Conservation (phyloP, 2,888 invertebrate species). For the Trichogramma dendrolimi region DNA sequence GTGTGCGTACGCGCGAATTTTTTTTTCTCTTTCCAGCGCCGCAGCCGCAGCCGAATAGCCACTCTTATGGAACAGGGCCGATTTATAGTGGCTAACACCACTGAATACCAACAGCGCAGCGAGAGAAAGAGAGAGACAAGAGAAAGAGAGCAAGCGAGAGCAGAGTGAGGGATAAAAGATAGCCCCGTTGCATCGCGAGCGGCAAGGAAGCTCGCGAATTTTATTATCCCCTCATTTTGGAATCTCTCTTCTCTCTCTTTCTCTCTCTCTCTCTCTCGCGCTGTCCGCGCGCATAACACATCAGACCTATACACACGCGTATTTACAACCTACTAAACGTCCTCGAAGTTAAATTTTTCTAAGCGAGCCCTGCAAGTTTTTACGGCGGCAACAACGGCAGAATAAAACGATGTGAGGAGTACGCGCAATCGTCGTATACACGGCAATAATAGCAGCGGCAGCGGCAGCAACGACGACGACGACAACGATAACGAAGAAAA, state of each 20-base stretch:
- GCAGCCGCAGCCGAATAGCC: too few species aligned
- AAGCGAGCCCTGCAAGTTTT: conserved; percentile 12
- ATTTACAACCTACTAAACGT: conserved; percentile 27
- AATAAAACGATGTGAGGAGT: neutral
- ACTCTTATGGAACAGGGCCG: too few species aligned
- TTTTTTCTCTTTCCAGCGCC: too few species aligned
- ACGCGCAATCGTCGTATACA: neutral
- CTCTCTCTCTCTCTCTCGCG: conserved; percentile 1
- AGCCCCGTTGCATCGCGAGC: neutral
- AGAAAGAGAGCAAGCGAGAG: neutral
- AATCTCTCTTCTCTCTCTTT: conserved; percentile 7
- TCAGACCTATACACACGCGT: conserved; percentile 1
- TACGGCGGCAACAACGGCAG: conserved; percentile 9
- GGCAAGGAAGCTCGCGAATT: conserved; percentile 4
- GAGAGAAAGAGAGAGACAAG: neutral
- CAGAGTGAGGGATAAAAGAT: neutral
- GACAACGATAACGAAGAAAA: conserved; percentile 13
- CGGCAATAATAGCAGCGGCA: neutral
- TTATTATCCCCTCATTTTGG: conserved; percentile 23
- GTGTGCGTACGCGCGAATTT: too few species aligned
- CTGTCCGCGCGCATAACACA: too few species aligned
- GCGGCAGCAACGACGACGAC: neutral
- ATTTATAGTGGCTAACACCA: neutral
- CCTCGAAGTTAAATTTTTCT: conserved; percentile 25
- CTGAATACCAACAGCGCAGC: neutral